These are phyloP conservation scores for Macrophya alboannulata DNA, from an alignment of 2,888 invertebrate species.

Conservation along the genomic window DNA sequence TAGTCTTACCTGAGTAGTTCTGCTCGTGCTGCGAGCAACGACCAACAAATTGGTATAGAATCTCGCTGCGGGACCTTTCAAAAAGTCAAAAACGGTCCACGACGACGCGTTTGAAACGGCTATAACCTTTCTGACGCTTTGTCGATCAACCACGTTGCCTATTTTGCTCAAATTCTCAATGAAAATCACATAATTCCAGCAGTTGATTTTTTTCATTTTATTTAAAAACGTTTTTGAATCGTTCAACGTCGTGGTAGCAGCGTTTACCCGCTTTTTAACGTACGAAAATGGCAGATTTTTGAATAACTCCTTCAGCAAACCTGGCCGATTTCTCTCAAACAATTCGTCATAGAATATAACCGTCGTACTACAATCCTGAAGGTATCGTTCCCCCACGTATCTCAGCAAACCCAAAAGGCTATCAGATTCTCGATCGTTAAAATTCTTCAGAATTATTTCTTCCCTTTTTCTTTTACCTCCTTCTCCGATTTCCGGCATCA, in stretches of 20 bases:
- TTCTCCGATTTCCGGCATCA: not conserved
- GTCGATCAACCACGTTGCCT: constrained; percentile 84
- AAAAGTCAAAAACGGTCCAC: constrained; percentile 89
- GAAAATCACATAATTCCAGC: constrained; percentile 86
- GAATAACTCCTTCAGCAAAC: not conserved
- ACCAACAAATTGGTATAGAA: constrained; percentile 88
- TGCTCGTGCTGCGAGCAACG: constrained; percentile 85
- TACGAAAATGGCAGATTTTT: constrained; percentile 34
- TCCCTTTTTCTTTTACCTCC: not conserved
- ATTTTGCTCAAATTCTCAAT: constrained; percentile 85
- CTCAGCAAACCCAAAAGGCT: constrained; percentile 16
- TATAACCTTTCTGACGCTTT: constrained; percentile 85
- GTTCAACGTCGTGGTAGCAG: not conserved
- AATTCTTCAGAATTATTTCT: not conserved
- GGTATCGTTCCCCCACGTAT: not conserved
- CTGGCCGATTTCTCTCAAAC: not conserved
- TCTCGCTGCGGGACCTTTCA: constrained; percentile 84
- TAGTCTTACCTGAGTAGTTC: constrained; percentile 64
- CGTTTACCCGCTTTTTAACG: constrained; percentile 10
- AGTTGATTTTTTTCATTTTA: constrained; percentile 68
- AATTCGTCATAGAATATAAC: constrained; percentile 33
- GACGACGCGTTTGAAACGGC: constrained; percentile 87
- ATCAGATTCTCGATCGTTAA: not conserved
- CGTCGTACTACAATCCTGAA: constrained; percentile 43
- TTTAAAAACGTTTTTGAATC: not conserved